These are phyloP conservation scores for Thereva nobilitata DNA, from an alignment of 2,888 invertebrate genomes.

Conservation along the genomic window DNA sequence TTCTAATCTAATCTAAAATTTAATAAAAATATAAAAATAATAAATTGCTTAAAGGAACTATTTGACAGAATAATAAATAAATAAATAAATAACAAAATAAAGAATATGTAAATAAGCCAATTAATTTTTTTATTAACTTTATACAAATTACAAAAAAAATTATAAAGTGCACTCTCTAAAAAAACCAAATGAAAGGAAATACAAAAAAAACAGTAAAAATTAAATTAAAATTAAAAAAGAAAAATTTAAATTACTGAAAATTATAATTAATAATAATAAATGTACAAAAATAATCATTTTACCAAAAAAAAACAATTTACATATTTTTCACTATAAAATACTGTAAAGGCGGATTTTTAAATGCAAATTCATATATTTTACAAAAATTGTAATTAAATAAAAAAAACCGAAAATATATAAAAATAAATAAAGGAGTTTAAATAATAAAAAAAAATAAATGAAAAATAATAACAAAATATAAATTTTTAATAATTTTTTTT, in stretches of 20 bases:
- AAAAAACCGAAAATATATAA: slow-evolving; percentile 20
- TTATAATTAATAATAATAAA: too few species aligned
- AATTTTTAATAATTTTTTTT: background rate
- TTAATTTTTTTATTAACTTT: slow-evolving; percentile 23
- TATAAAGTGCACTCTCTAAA: slow-evolving; percentile 20
- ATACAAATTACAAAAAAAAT: slow-evolving; percentile 14
- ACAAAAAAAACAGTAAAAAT: slow-evolving; percentile 10
- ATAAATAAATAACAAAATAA: slow-evolving; percentile 7
- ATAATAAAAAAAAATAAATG: background rate
- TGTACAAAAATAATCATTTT: too few species aligned
- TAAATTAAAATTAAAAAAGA: background rate
- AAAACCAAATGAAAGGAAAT: slow-evolving; percentile 7
- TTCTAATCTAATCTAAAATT: too few species aligned
- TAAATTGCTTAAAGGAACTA: too few species aligned
- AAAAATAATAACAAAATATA: slow-evolving; percentile 12
- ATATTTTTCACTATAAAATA: slow-evolving; percentile 7
- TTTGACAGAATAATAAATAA: too few species aligned
- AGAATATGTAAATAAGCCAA: slow-evolving; percentile 22
- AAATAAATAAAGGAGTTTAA: slow-evolving; percentile 17
- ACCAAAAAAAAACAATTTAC: too few species aligned
- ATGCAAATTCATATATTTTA: slow-evolving; percentile 7
- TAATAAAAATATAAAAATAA: too few species aligned
- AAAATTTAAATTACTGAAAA: background rate
- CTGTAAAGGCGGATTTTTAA: slow-evolving; percentile 16
- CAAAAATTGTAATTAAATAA: background rate